phyloP scores from a whole-genome alignment of 2,797 vertebrate species.

The Florisuga fusca region DNA sequence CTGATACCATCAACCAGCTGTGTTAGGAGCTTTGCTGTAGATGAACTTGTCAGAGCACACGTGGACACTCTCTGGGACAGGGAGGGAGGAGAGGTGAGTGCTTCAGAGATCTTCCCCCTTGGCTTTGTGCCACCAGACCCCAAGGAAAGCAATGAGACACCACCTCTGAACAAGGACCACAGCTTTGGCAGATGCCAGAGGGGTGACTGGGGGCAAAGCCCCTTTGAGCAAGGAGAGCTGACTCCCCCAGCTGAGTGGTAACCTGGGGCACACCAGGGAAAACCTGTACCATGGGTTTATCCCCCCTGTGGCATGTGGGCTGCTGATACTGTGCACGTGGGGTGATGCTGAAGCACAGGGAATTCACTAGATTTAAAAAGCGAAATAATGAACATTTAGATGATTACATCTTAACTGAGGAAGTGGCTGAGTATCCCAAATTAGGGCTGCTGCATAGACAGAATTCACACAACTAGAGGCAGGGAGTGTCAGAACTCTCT shows the following conservation, averaged over 20 bases:
- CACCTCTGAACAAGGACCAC: neutral
- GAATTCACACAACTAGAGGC: neutral
- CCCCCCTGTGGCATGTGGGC: neutral
- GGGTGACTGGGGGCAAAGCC: neutral
- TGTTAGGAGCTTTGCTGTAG: neutral
- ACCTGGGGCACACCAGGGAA: neutral
- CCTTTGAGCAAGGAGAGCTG: neutral
- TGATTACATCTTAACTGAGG: neutral
- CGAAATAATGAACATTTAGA: neutral
- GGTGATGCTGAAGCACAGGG: neutral
- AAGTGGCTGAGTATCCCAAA: neutral
- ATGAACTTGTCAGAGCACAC: neutral
- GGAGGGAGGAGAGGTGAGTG: neutral
- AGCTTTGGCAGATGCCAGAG: neutral
- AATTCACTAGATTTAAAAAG: neutral
- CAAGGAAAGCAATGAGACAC: neutral
- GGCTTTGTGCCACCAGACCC: neutral
- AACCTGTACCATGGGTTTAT: neutral
- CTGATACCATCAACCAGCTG: neutral
- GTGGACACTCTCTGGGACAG: neutral
- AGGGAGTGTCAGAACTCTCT: neutral
- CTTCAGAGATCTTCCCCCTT: neutral
- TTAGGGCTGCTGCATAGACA: neutral
- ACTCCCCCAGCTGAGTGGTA: neutral
- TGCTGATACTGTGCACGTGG: accelerated